phyloP scores from a whole-genome alignment of 2,113 vertebrate species.

The Pelusios castaneus region DNA sequence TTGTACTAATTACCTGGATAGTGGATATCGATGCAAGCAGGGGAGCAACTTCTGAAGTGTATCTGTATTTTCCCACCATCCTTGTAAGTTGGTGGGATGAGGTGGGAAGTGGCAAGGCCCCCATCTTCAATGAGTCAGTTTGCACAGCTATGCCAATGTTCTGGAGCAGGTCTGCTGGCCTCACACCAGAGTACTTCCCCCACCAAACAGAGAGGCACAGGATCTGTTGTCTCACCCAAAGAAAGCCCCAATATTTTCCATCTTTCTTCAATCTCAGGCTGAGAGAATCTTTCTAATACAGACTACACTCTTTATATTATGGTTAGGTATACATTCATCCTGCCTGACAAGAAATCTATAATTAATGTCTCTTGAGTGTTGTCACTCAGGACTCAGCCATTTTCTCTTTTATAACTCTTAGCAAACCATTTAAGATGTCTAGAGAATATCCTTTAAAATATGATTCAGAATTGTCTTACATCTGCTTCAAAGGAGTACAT shows the following conservation, averaged over 20 bases:
- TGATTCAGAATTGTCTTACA: slow-evolving; percentile 15
- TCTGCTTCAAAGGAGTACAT: no score
- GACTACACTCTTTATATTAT: neutral
- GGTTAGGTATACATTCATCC: slow-evolving; percentile 43
- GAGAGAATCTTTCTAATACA: neutral
- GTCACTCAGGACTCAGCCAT: neutral
- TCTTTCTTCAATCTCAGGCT: neutral
- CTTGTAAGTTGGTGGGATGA: neutral
- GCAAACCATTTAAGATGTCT: slow-evolving; percentile 9
- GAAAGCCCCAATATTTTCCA: neutral
- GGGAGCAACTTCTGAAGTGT: neutral
- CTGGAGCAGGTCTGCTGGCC: neutral
- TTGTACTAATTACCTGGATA: neutral
- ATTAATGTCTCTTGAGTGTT: slow-evolving; percentile 55
- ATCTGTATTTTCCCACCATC: slow-evolving; percentile 12
- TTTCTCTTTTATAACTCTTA: slow-evolving; percentile 18
- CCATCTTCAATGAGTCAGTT: neutral
- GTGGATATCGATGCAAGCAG: neutral
- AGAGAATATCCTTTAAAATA: slow-evolving; percentile 9
- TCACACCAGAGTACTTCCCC: neutral
- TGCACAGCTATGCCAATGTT: neutral
- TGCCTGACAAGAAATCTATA: slow-evolving; percentile 58
- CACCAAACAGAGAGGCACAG: neutral
- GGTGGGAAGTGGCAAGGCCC: neutral
- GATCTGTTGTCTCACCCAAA: neutral